These are phyloP conservation scores for Notolabrus celidotus DNA, from an alignment of 2,797 vertebrate species.

Conservation along the genomic window DNA sequence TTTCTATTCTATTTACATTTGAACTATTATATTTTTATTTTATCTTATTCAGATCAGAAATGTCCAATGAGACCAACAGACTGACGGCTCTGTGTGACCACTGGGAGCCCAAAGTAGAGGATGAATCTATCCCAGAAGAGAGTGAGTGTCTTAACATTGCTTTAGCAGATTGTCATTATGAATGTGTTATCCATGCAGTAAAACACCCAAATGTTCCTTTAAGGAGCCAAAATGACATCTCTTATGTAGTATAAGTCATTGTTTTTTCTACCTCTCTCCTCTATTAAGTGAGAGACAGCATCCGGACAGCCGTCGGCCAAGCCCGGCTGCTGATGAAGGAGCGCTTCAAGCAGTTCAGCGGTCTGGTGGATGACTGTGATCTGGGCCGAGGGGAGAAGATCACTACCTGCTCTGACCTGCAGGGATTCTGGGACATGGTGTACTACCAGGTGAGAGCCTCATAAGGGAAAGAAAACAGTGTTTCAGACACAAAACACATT, in stretches of 20 bases:
- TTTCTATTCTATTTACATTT: neutral
- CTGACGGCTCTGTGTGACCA: constrained; percentile 80
- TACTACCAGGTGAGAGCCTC: constrained; percentile 88
- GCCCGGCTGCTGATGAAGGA: constrained; percentile 92
- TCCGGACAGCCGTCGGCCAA: constrained; percentile 92
- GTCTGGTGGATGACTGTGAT: constrained; percentile 93
- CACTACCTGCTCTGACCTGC: constrained; percentile 90
- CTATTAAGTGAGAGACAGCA: constrained; percentile 88
- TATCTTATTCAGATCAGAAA: constrained; percentile 80
- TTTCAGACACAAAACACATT: neutral
- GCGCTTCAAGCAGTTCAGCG: constrained; percentile 93
- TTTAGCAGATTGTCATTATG: neutral
- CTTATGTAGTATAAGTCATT: neutral
- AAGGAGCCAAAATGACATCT: no score
- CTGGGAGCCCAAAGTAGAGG: constrained; percentile 89
- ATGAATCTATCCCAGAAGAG: constrained; percentile 91
- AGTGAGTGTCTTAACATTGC: constrained; percentile 90
- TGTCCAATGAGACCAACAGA: constrained; percentile 84
- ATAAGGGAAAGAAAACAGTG: neutral
- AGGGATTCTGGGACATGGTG: constrained; percentile 99
- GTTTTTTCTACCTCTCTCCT: constrained; percentile 4
- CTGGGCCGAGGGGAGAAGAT: constrained; percentile 90
- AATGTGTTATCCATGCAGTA: no score
- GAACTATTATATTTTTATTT: neutral
- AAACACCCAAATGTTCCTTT: neutral